Evolutionary conservation across 2,797 vertebrate genomes (phyloP).

Genomic region (Bovichtus variegatus): DNA sequence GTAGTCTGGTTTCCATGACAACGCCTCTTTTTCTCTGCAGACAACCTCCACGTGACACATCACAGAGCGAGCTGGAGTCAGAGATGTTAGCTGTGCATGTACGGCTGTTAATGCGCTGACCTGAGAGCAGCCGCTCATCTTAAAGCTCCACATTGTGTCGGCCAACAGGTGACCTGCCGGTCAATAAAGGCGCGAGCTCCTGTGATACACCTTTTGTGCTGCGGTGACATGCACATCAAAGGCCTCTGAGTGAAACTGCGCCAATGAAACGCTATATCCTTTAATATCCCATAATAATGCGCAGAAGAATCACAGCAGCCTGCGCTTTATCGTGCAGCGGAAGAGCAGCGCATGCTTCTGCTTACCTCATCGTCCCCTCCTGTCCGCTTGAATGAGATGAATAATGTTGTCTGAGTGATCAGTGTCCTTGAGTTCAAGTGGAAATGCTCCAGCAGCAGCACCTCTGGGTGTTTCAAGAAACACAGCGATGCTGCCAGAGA

Average conservation of each 20-base stretch:
- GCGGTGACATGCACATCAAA: constrained; percentile 16
- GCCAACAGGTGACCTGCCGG: constrained; percentile 56
- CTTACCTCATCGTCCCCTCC: constrained; percentile 85
- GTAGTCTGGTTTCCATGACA: constrained; percentile 76
- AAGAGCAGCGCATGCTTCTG: constrained; percentile 51
- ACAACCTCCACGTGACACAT: constrained; percentile 73
- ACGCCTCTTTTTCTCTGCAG: constrained; percentile 54
- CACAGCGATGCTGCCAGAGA: constrained; percentile 24
- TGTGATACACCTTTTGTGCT: constrained; percentile 25
- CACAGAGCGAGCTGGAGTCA: constrained; percentile 45
- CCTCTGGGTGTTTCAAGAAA: background rate
- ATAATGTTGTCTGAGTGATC: constrained; percentile 21
- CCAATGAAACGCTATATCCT: background rate
- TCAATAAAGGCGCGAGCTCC: constrained; percentile 19
- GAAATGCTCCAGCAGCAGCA: constrained; percentile 25
- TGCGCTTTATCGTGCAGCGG: constrained; percentile 38
- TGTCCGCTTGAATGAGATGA: constrained; percentile 36
- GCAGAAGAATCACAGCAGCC: constrained; percentile 29
- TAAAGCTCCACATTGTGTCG: constrained; percentile 36
- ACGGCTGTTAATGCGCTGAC: constrained; percentile 1
- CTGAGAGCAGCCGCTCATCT: constrained; percentile 22
- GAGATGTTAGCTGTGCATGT: constrained; percentile 4
- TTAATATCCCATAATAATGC: constrained; percentile 21
- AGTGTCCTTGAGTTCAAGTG: constrained; percentile 44
- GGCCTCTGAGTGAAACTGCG: constrained; percentile 29